These are phyloP conservation scores for Merops nubicus DNA, from an alignment of 2,113 vertebrate genomes.

Conservation along the genomic window DNA sequence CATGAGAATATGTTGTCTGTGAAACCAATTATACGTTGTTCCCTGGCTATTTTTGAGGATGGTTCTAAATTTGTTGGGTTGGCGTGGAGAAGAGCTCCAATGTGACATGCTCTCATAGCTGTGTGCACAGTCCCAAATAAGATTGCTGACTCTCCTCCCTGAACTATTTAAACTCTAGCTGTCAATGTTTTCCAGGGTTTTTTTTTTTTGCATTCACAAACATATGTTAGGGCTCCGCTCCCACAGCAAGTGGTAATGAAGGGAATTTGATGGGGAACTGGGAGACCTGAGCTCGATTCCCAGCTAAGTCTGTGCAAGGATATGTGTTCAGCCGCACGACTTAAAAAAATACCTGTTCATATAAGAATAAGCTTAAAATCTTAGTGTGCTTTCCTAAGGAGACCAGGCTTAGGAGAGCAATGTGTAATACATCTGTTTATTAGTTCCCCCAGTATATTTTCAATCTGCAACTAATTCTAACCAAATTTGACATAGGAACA, in stretches of 20 bases:
- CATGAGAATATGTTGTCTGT: conserved; percentile 63
- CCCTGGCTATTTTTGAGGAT: conserved; percentile 62
- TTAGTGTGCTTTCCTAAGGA: background rate
- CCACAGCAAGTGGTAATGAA: background rate
- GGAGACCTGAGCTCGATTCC: conserved; percentile 14
- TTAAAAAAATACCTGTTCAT: background rate
- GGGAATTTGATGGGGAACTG: background rate
- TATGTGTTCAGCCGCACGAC: background rate
- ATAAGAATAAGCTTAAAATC: background rate
- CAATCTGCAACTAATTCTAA: background rate
- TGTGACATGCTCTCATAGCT: conserved; percentile 21
- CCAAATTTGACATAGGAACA: background rate
- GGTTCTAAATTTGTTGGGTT: conserved; percentile 58
- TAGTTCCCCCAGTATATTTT: background rate
- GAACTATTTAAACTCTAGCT: conserved; percentile 51
- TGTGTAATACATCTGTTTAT: background rate
- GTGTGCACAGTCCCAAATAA: conserved; percentile 21
- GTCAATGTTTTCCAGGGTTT: conserved; percentile 31
- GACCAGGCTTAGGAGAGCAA: background rate
- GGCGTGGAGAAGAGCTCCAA: conserved; percentile 3
- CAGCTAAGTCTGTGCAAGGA: background rate
- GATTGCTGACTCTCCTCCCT: conserved; percentile 27
- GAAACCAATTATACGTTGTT: conserved; percentile 65
- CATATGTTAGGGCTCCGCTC: conserved; percentile 15
- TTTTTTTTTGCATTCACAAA: background rate